Percentiles rank a stretch among this genome's conserved stretches.
Conservation (phyloP, 2,797 vertebrate genomes). For the Semaprochilodus insignis region DNA sequence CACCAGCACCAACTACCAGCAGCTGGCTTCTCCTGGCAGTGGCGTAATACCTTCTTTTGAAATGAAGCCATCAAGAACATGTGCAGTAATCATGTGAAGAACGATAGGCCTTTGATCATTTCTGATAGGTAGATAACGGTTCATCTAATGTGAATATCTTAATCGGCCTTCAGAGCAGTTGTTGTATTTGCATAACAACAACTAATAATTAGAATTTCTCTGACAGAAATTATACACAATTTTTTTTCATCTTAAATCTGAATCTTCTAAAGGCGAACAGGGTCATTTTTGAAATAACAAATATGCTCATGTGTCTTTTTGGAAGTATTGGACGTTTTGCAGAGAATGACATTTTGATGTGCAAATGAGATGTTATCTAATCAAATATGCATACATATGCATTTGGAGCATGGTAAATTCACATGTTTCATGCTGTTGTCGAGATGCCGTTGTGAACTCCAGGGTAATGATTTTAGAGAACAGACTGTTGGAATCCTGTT, state of each 20-base stretch:
- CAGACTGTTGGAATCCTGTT: too few species aligned
- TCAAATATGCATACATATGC: too few species aligned
- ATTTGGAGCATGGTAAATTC: too few species aligned
- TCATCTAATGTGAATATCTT: neutral
- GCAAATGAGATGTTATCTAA: too few species aligned
- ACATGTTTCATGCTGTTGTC: too few species aligned
- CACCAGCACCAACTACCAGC: neutral
- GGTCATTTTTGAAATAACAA: too few species aligned
- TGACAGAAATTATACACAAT: neutral
- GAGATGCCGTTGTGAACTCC: too few species aligned
- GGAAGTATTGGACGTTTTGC: too few species aligned
- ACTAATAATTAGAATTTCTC: neutral
- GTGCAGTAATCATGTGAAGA: neutral
- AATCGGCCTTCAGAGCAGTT: neutral
- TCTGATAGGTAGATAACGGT: neutral
- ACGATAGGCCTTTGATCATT: neutral
- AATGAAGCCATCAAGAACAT: constrained; percentile 21
- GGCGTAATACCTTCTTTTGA: constrained; percentile 17
- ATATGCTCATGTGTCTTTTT: too few species aligned
- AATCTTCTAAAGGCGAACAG: too few species aligned
- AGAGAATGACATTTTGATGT: too few species aligned
- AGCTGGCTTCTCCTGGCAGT: constrained; percentile 17
- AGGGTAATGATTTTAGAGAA: too few species aligned
- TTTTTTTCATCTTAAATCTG: neutral
- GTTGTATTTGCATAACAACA: neutral